Conservation (phyloP, 2,888 invertebrate genomes). For the Campoletis raptor region DNA sequence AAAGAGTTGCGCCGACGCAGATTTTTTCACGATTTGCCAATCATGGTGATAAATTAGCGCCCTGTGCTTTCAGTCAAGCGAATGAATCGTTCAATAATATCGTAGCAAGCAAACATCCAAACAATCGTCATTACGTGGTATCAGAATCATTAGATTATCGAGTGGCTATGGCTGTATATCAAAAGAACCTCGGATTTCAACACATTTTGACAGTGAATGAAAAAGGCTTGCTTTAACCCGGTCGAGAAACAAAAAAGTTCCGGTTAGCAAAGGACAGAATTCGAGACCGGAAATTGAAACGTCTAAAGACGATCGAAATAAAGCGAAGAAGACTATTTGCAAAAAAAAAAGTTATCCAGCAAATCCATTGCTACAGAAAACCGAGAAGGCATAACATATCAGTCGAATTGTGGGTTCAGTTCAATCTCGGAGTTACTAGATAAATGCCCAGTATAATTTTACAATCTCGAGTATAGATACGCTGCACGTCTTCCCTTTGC, state of each 20-base stretch:
- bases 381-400: slow-evolving; percentile 30
- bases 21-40: slow-evolving; percentile 49
- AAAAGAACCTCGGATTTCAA: slow-evolving; percentile 52
- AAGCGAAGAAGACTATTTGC: slow-evolving; percentile 27
- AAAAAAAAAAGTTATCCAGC: slow-evolving; percentile 7
- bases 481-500: no score
- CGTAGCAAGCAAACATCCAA: slow-evolving; percentile 59
- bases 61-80: slow-evolving; percentile 54
- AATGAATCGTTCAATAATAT: slow-evolving; percentile 61
- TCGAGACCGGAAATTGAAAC: slow-evolving; percentile 13
- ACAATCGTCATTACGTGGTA: slow-evolving; percentile 34
- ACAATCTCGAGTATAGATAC: no score
- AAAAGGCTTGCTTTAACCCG: slow-evolving; percentile 37
- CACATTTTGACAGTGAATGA: slow-evolving; percentile 36
- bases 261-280: slow-evolving; percentile 28
- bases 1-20: slow-evolving; percentile 24
- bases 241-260: slow-evolving; percentile 37
- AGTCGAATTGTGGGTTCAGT: slow-evolving; percentile 29
- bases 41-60: slow-evolving; percentile 50
- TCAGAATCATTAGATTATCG: slow-evolving; percentile 54
- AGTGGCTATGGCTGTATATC: slow-evolving; percentile 50
- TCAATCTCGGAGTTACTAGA: slow-evolving; percentile 3
- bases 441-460: slow-evolving; percentile 6
- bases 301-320: slow-evolving; percentile 13
- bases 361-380: slow-evolving; percentile 14